Conservation (phyloP, 1,140 invertebrate genomes). For the Venturia canescens region DNA sequence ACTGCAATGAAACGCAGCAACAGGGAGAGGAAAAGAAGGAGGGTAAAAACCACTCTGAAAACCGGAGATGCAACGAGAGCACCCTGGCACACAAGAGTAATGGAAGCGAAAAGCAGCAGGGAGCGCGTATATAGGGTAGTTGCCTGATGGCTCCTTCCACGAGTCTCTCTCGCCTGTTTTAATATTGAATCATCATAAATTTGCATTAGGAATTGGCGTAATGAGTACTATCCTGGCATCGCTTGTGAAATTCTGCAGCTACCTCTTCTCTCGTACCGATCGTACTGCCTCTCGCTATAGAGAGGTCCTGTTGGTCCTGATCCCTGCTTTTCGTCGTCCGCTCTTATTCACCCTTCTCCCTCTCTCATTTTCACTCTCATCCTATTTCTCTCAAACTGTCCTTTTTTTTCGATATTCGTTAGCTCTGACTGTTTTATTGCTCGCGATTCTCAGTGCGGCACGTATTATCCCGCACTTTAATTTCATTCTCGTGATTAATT, state of each 20-base stretch:
- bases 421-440: conserved; percentile 55
- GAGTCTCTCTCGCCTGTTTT: conserved; percentile 32
- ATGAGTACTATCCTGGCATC: conserved; percentile 39
- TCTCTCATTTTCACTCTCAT: conserved; percentile 21
- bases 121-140: conserved; percentile 5
- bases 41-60: conserved; percentile 16
- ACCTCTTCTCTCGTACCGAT: neutral
- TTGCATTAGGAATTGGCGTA: conserved; percentile 48
- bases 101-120: neutral
- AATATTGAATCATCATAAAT: conserved; percentile 51
- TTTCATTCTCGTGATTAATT: conserved; percentile 16
- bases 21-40: neutral
- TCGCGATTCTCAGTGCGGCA: conserved; percentile 53
- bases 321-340: conserved; percentile 52
- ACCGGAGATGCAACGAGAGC: conserved; percentile 24
- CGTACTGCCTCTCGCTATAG: neutral
- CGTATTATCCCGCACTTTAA: conserved; percentile 19
- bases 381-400: neutral
- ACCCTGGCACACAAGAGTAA: neutral
- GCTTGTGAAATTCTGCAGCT: conserved; percentile 10
- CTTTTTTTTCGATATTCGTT: conserved; percentile 14
- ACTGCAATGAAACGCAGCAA: too few species aligned
- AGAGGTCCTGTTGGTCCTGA: conserved; percentile 23
- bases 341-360: conserved; percentile 46
- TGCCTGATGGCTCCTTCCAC: neutral